Conservation (phyloP, 2,888 invertebrate genomes). For the Sesia apiformis region DNA sequence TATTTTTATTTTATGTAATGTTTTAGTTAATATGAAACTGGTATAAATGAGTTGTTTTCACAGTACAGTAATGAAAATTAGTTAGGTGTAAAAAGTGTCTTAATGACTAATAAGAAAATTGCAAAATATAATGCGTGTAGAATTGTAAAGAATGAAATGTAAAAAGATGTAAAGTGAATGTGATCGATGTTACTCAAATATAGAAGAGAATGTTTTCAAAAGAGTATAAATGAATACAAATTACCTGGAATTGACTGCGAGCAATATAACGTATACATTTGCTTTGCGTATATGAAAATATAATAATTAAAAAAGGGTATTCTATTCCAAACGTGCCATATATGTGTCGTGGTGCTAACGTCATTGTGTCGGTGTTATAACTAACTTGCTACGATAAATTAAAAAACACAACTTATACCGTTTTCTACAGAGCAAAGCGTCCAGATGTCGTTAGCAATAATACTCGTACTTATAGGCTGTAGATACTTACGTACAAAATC, state of each 20-base stretch:
- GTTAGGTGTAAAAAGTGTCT: too few species aligned
- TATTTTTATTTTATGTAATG: too few species aligned
- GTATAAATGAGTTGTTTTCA: too few species aligned
- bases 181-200: too few species aligned
- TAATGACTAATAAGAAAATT: too few species aligned
- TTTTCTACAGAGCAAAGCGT: neutral
- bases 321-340: conserved; percentile 46
- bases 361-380: conserved; percentile 6
- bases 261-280: conserved; percentile 32
- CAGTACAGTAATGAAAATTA: too few species aligned
- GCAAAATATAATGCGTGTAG: too few species aligned
- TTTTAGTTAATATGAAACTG: too few species aligned
- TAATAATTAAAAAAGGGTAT: conserved; percentile 3
- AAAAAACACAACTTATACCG: neutral
- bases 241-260: conserved; percentile 42
- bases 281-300: conserved; percentile 32
- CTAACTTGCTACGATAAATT: conserved; percentile 4
- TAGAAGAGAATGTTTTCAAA: too few species aligned
- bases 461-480: conserved; percentile 35
- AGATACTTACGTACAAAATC: neutral
- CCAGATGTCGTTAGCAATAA: conserved; percentile 33
- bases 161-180: too few species aligned
- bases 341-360: conserved; percentile 37
- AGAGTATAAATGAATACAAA: neutral
- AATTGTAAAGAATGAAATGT: too few species aligned